These are phyloP conservation scores for Formica selysi DNA, from an alignment of 1,140 invertebrate genomes.

Conservation along the genomic window DNA sequence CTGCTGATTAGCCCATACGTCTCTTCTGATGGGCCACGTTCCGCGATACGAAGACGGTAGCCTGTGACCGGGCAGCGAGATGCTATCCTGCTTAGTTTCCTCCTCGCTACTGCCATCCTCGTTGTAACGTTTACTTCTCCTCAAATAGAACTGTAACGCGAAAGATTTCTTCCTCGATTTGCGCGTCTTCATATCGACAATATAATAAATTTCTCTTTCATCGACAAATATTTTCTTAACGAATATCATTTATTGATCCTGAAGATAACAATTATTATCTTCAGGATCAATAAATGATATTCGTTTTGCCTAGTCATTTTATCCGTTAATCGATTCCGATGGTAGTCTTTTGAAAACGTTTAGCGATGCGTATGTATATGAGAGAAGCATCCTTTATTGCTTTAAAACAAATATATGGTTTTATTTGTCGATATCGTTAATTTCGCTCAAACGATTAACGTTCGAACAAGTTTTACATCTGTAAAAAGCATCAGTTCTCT, in stretches of 20 bases:
- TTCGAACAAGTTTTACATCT: conserved; percentile 28
- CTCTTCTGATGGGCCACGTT: conserved; percentile 90
- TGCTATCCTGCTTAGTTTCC: conserved; percentile 77
- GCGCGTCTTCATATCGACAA: neutral
- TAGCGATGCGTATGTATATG: neutral
- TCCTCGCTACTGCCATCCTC: conserved; percentile 83
- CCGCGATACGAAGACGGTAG: conserved; percentile 88
- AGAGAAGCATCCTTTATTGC: neutral
- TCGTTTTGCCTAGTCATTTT: neutral
- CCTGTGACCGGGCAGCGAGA: conserved; percentile 77
- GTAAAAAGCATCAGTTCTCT: conserved; percentile 8
- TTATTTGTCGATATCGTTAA: neutral
- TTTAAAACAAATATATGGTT: neutral
- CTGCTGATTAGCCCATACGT: conserved; percentile 87
- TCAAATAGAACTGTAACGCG: conserved; percentile 69
- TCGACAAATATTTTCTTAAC: neutral
- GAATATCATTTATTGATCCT: no score
- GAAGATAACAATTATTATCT: neutral
- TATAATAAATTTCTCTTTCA: neutral
- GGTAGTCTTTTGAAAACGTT: neutral
- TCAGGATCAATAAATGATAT: neutral
- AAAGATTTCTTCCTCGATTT: neutral
- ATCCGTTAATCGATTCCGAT: neutral
- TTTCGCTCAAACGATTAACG: neutral
- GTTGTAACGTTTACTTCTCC: conserved; percentile 76